phyloP scores from a whole-genome alignment of 2,888 invertebrate genomes.

The Pharmacophagus antenor region DNA sequence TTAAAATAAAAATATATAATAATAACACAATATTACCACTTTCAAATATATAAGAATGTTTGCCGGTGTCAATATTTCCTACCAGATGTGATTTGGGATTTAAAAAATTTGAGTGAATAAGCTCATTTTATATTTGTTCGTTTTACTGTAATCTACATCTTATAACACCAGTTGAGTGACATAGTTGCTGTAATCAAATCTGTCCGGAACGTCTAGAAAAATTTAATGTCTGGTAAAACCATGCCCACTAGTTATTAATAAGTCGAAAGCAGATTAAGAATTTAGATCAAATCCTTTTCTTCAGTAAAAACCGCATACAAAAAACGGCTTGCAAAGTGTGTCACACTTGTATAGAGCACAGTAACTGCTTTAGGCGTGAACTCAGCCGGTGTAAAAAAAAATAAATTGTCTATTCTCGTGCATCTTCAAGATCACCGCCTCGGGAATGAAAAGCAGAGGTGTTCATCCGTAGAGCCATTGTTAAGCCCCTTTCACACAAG shows the following conservation, averaged over 20 bases:
- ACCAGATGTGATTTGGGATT: too few species aligned
- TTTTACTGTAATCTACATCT: too few species aligned
- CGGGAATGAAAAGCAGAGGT: slow-evolving; percentile 23
- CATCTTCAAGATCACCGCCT: slow-evolving; percentile 28
- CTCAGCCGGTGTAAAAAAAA: slow-evolving; percentile 9
- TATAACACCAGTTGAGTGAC: too few species aligned
- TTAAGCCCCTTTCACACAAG: slow-evolving; percentile 26
- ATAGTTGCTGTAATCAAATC: too few species aligned
- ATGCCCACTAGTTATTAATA: not conserved
- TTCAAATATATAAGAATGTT: too few species aligned
- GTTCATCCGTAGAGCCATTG: slow-evolving; percentile 29
- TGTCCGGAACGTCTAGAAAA: too few species aligned
- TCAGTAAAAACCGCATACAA: not conserved
- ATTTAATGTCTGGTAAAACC: too few species aligned
- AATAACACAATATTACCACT: too few species aligned
- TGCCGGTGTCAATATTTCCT: too few species aligned
- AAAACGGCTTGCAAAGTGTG: not conserved
- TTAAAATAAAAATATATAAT: too few species aligned
- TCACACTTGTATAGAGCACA: not conserved
- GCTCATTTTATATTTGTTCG: too few species aligned
- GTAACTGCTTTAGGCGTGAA: slow-evolving; percentile 13
- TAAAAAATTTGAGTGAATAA: too few species aligned
- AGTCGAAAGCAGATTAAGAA: not conserved
- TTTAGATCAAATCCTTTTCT: not conserved
- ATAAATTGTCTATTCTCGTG: slow-evolving; percentile 25